Conservation (phyloP, 2,888 invertebrate species). For the Pristionchus entomophagus region DNA sequence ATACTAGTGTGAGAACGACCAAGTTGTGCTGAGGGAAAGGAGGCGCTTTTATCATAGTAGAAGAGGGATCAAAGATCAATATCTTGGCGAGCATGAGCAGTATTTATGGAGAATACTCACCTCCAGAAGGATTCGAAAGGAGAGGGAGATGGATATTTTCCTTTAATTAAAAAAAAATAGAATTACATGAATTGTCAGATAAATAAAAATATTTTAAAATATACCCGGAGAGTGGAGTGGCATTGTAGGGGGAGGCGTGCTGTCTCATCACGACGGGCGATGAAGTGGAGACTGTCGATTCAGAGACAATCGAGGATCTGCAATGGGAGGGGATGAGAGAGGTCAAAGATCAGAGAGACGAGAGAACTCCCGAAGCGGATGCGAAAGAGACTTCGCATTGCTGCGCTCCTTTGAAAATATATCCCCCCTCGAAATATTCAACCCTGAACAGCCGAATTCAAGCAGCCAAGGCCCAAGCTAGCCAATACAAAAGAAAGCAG, state of each 20-base stretch:
- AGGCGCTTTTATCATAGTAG: too few relatives aligned
- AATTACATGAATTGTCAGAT: neutral
- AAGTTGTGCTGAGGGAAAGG: neutral
- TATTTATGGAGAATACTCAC: neutral
- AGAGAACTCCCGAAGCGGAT: neutral
- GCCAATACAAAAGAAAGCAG: neutral
- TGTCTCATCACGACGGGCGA: slow-evolving; percentile 30
- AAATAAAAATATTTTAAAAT: too few relatives aligned
- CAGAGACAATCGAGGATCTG: slow-evolving; percentile 22
- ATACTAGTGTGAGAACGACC: slow-evolving; percentile 26
- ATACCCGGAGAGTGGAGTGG: neutral
- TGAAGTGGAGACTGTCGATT: neutral
- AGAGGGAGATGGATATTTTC: neutral
- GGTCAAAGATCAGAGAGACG: neutral
- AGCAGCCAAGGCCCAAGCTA: slow-evolving; percentile 19
- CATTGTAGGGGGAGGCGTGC: neutral
- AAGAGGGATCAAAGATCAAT: neutral
- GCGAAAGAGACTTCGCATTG: neutral
- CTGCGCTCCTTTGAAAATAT: neutral
- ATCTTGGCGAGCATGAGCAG: too few relatives aligned
- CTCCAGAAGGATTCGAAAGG: neutral
- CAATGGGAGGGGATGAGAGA: neutral
- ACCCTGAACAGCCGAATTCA: too few relatives aligned
- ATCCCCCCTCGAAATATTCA: neutral
- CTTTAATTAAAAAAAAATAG: neutral